Conservation (phyloP, 2,797 vertebrate genomes). For the Furcifer pardalis region DNA sequence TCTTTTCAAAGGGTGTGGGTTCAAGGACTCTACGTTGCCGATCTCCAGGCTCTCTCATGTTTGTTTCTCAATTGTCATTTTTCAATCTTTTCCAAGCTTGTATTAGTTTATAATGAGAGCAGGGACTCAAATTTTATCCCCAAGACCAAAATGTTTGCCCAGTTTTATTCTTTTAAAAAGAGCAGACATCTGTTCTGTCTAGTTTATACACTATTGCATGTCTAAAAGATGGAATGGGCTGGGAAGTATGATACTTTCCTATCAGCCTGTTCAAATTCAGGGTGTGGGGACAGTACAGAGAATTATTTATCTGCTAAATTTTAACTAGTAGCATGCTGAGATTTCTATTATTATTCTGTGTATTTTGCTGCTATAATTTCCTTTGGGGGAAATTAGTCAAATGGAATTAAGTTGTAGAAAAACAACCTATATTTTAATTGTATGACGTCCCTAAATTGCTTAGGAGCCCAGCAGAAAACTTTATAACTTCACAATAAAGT, state of each 20-base stretch:
- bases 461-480: not conserved
- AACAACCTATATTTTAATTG: not conserved
- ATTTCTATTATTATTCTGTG: not conserved
- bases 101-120: too few relatives aligned
- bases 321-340: not conserved
- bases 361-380: not conserved
- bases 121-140: too few relatives aligned
- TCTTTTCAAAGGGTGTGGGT: too few relatives aligned
- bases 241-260: not conserved
- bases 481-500: not conserved
- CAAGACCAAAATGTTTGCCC: too few relatives aligned
- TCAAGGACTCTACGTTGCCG: too few relatives aligned
- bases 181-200: not conserved
- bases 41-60: too few relatives aligned
- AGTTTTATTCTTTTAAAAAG: not conserved
- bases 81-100: too few relatives aligned
- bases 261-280: not conserved
- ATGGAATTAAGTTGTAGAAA: not conserved
- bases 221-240: not conserved
- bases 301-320: not conserved
- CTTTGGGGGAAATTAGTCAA: slow-evolving; percentile 1
- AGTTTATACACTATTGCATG: not conserved
- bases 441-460: not conserved
- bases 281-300: too few relatives aligned
- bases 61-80: too few relatives aligned